phyloP scores from a whole-genome alignment of 1,140 invertebrate genomes.

The Cecropterus lyciades region DNA sequence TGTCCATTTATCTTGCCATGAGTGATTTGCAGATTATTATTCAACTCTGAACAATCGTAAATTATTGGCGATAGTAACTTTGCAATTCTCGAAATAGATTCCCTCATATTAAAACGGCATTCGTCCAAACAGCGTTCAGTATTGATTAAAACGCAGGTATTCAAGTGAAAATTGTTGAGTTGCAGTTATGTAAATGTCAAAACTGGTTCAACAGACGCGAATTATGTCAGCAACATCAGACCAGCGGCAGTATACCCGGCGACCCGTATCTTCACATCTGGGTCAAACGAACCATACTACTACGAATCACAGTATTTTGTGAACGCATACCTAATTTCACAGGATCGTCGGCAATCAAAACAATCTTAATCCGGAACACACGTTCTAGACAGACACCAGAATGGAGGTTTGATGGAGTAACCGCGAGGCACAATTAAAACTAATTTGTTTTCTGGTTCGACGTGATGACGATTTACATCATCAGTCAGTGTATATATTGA shows the following conservation, averaged over 20 bases:
- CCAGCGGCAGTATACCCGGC: constrained; percentile 48
- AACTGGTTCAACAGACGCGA: constrained; percentile 48
- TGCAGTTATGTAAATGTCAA: constrained; percentile 51
- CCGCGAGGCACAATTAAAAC: not conserved
- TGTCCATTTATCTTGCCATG: too few relatives aligned
- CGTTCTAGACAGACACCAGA: not conserved
- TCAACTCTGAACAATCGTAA: too few relatives aligned
- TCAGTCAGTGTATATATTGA: not conserved
- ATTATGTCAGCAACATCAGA: constrained; percentile 39
- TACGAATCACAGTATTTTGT: constrained; percentile 36
- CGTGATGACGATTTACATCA: not conserved
- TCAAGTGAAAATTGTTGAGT: constrained; percentile 26
- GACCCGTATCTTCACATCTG: constrained; percentile 69
- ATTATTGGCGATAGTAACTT: too few relatives aligned
- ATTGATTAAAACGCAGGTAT: constrained; percentile 22
- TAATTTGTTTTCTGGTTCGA: not conserved
- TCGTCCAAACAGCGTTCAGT: not conserved
- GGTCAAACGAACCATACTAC: constrained; percentile 65
- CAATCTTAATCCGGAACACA: constrained; percentile 1
- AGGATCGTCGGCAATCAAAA: constrained; percentile 8
- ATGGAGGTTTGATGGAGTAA: not conserved
- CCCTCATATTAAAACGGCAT: not conserved
- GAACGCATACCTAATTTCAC: constrained; percentile 32
- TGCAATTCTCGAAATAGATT: too few relatives aligned
- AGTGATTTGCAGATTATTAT: too few relatives aligned